Conservation (phyloP, 2,888 invertebrate genomes). For the Boloria selene region DNA sequence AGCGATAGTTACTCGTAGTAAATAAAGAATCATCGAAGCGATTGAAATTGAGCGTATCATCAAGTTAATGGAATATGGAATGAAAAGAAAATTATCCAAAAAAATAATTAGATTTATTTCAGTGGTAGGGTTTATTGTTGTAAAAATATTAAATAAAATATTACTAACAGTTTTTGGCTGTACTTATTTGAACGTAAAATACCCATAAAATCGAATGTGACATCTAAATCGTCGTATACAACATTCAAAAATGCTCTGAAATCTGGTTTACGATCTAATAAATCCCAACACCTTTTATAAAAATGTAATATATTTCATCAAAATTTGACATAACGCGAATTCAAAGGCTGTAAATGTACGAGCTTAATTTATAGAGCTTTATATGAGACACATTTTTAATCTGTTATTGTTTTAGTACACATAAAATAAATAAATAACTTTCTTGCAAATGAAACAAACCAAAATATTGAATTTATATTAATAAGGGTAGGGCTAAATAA, state of each 20-base stretch:
- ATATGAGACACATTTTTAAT: neutral
- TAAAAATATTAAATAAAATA: no score
- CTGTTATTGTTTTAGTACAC: constrained; percentile 5
- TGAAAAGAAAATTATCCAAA: no score
- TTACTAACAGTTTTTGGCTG: no score
- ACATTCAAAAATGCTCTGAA: constrained; percentile 15
- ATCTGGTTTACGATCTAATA: constrained; percentile 22
- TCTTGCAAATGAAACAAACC: neutral
- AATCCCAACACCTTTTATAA: constrained; percentile 22
- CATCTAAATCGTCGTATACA: neutral
- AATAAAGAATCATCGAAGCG: no score
- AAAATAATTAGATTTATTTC: no score
- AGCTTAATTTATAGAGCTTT: neutral
- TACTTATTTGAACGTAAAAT: no score
- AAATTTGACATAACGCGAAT: constrained; percentile 20
- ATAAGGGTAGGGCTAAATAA: no score
- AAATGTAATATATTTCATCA: constrained; percentile 19
- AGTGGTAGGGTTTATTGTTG: no score
- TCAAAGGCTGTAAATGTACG: constrained; percentile 11
- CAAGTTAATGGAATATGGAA: no score
- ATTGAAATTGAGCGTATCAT: no score
- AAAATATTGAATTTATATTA: no score
- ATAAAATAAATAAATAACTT: neutral
- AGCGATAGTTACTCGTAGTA: no score
- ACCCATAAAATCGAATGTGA: neutral